Evolutionary conservation across 2,888 invertebrate species (phyloP).

Genomic region (Gandaritis pyraliata): DNA sequence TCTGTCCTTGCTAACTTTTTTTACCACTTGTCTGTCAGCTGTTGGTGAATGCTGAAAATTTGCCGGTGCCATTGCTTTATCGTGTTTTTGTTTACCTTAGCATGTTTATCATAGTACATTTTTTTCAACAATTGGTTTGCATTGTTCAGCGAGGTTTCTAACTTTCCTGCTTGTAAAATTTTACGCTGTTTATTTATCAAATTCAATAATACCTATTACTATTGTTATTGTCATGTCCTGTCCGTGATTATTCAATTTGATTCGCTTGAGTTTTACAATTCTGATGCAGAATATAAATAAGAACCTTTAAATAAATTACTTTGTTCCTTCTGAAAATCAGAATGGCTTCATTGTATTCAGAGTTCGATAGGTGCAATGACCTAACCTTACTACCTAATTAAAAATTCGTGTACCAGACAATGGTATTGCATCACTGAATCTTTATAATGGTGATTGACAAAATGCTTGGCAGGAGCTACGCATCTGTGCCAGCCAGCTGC

Average conservation of each 20-base stretch:
- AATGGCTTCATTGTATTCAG: slow-evolving; percentile 13
- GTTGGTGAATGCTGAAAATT: slow-evolving; percentile 23
- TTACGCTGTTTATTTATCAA: background rate
- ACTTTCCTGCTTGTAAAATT: no score
- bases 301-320: slow-evolving; percentile 9
- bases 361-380: slow-evolving; percentile 33
- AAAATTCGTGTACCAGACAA: slow-evolving; percentile 30
- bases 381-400: slow-evolving; percentile 32
- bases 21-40: slow-evolving; percentile 37
- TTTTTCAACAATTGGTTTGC: slow-evolving; percentile 1
- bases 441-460: background rate
- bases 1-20: slow-evolving; percentile 43
- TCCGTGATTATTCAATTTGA: background rate
- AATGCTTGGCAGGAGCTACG: slow-evolving; percentile 17
- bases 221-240: background rate
- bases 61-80: slow-evolving; percentile 17
- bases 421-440: slow-evolving; percentile 23
- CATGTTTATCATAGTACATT: background rate
- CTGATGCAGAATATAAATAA: slow-evolving; percentile 14
- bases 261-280: background rate
- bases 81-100: slow-evolving; percentile 11
- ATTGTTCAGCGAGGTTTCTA: background rate
- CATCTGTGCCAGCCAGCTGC: slow-evolving; percentile 29
- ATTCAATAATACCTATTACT: background rate
- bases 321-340: slow-evolving; percentile 17